Base-by-base conservation (phyloP, 2,888 invertebrate species). In the Ptychoptera albimana region DNA sequence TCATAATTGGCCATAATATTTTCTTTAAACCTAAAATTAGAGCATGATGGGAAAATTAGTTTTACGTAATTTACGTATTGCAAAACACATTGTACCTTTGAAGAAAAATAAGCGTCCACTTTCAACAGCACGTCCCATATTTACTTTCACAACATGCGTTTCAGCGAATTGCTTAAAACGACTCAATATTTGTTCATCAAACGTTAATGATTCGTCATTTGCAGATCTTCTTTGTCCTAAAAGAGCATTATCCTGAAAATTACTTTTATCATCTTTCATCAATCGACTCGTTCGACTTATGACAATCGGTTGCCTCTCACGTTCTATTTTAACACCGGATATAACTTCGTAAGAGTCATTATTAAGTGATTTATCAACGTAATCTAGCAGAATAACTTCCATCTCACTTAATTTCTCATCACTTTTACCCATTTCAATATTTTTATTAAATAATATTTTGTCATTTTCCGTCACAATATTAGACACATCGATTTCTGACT, bases 21-120 rank as follows among this genome's bases (percentile, higher is more conserved):
- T 87, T 87, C 68, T 87, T 88, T 46, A 89, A 66, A 29, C 84
- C 86, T 61, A 81, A 76, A 39, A 81, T 49, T 74, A 75, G 57
- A 77, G 73, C 46, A 75, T 75, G 52, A 75, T 71, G 57, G 76
- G 66, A 68, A 77, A 77, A 50, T 73, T 66, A 63, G 71, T 74
- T 5, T 7, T 5, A 23, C 23, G 12, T 42, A 23, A 23, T 23
- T 23, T 23, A 7, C 23, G 23, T n/a, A n/a, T n/a, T n/a, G n/a
- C n/a, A n/a, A n/a, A n/a, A 23, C n/a, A 43, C 37, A 8, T 29
- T 69, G 69, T 62, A 77, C 77, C 74, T 57, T 73, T 66, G 47
- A 78, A 72, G 51, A 77, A 74, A 45, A 79, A 69, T 38, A 76
- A 64, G 49, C 77, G 69, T 1, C 78, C 79, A 10, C 78, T 74